Evolutionary conservation across 2,888 invertebrate species (phyloP), one percentile per base, ranked within the genome.

Genomic region (Ditylenchus weischeri): DNA sequence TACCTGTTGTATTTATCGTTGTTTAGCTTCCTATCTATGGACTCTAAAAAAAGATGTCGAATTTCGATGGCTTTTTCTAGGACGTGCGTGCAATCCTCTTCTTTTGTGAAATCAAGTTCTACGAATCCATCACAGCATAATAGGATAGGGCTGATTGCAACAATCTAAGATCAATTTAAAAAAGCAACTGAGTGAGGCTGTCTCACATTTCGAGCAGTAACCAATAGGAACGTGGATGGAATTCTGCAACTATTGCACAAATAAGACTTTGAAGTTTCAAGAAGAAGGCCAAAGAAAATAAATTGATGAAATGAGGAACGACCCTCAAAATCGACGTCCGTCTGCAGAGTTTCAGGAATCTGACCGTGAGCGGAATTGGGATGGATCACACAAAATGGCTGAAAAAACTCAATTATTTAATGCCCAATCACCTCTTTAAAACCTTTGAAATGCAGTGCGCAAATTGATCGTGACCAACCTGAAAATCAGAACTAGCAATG

Each of bases 251-350:
- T 63, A 51, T 76, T 76, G 63, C 71, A 71, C 57, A 74, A 57
- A 57, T 72, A 74, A 7, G 78, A 76, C 49, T 79, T 79, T 8
- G 78, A 78, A 15, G 80, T 80, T 68, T 80, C 80, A 43, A 80
- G 72, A 23, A 79, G 73, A 6, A 79, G 66, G 0, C 79, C 78
- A 68, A 75, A 79, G 62, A 75, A 78, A 19, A 72, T 71, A 58
- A 78, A 62, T 66, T 80, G 80, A 64, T 75, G 74, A 19, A 61
- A 54, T 23, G 57, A n/a, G 50, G 74, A 75, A 23, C 61, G 63
- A n/a, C 62, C 71, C 38, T 62, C 59, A 38, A 49, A 47, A 50
- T 75, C 65, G 29, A 47, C 29, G 15, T 75, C 58, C 15, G 65
- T 63, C 18, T 65, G 66, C 57, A 72, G 49, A 35, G 57, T 65